Percentiles rank a stretch among this genome's conserved stretches.
Conservation (phyloP, 2,797 vertebrate genomes). For the Furcifer pardalis region DNA sequence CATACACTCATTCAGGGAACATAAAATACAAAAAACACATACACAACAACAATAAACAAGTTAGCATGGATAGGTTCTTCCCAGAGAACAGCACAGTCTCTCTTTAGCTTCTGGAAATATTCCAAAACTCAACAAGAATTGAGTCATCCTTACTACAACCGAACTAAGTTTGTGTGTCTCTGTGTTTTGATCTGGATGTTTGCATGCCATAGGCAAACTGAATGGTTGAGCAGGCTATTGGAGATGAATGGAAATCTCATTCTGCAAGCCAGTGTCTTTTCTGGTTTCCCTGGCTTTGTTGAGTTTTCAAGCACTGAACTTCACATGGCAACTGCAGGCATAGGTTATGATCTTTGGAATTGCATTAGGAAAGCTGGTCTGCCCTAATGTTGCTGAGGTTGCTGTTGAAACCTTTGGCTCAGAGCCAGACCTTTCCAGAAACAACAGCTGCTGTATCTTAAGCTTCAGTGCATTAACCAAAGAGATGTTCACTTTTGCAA, state of each 20-base stretch:
- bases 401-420: conserved; percentile 24
- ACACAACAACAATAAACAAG: not conserved
- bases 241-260: not conserved
- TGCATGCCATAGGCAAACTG: not conserved
- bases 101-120: not conserved
- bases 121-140: not conserved
- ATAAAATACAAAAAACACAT: not conserved
- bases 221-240: not conserved
- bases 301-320: not conserved
- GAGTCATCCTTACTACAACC: not conserved
- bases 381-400: conserved; percentile 16
- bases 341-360: not conserved
- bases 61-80: not conserved
- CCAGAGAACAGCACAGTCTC: not conserved
- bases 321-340: not conserved
- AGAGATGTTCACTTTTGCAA: conserved; percentile 16
- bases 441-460: conserved; percentile 21
- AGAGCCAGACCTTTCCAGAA: conserved; percentile 8
- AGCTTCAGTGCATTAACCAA: conserved; percentile 5
- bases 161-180: not conserved
- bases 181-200: not conserved
- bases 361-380: conserved; percentile 5
- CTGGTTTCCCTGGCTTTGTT: not conserved
- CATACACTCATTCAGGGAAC: not conserved
- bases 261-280: not conserved